phyloP scores from a whole-genome alignment of 1,140 invertebrate genomes.

The Eupeodes corollae region DNA sequence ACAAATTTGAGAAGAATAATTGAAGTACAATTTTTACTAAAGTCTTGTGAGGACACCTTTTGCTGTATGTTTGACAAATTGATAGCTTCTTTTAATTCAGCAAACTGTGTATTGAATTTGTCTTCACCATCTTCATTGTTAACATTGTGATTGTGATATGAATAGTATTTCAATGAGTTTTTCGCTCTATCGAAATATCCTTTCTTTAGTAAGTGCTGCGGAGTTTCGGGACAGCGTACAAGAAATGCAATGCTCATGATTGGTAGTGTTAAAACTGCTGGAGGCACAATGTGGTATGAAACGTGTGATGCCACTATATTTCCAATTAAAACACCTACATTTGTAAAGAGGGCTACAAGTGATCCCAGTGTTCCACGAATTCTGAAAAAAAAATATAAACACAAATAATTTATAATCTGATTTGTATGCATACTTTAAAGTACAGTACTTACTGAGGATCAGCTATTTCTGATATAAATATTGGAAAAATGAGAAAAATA shows the following conservation, averaged over 20 bases:
- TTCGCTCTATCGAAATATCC: constrained; percentile 13
- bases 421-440: too few relatives aligned
- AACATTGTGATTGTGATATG: constrained; percentile 14
- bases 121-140: constrained; percentile 9
- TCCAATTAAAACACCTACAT: constrained; percentile 23
- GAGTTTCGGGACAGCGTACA: constrained; percentile 23
- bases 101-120: constrained; percentile 17
- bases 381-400: constrained; percentile 5
- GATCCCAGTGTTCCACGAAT: constrained; percentile 29
- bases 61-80: constrained; percentile 9
- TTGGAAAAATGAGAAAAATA: constrained; percentile 22
- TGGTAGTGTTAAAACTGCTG: constrained; percentile 17
- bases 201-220: constrained; percentile 21
- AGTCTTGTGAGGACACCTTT: constrained; percentile 12
- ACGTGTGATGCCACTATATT: constrained; percentile 23
- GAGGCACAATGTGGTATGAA: constrained; percentile 24
- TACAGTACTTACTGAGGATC: constrained; percentile 23
- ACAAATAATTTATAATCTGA: too few relatives aligned
- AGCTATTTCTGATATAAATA: constrained; percentile 29
- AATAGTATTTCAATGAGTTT: constrained; percentile 20
- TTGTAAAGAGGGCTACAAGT: constrained; percentile 19
- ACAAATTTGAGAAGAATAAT: background rate
- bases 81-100: constrained; percentile 22
- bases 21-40: constrained; percentile 15
- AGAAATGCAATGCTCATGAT: constrained; percentile 14